A percentile compares a stretch with the other conserved stretches of the same genome.
phyloP scores from a whole-genome alignment of 2,113 vertebrate species.

The Catharus minimus region DNA sequence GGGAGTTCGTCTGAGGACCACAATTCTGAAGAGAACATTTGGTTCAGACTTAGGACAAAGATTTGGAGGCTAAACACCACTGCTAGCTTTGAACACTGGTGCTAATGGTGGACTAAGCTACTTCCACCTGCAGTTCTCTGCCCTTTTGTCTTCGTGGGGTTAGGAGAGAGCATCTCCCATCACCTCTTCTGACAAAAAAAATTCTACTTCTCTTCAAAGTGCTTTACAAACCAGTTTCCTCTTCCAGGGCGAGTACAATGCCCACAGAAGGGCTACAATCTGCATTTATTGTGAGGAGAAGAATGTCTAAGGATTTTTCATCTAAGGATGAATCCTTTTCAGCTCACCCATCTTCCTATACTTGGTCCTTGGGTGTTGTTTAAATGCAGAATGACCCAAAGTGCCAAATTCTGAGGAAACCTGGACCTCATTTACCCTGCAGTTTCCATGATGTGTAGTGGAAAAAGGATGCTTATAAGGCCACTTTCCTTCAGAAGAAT shows the following conservation, averaged over 20 bases:
- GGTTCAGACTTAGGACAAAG: not conserved
- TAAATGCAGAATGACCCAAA: not conserved
- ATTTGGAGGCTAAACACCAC: not conserved
- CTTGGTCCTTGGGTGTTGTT: not conserved
- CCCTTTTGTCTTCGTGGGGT: not conserved
- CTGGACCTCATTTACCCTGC: not conserved
- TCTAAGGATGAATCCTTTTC: not conserved
- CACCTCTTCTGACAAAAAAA: not conserved
- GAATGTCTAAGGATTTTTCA: not conserved
- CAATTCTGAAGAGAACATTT: not conserved
- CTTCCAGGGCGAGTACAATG: not conserved
- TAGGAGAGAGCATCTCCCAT: not conserved
- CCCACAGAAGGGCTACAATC: not conserved
- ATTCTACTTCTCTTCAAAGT: not conserved
- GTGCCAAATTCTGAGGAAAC: not conserved
- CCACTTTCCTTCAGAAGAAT: conserved; percentile 23
- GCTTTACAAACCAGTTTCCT: not conserved
- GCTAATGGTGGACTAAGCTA: not conserved
- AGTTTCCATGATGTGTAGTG: not conserved
- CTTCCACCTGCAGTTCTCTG: not conserved
- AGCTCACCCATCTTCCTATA: not conserved
- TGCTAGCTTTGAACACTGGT: not conserved
- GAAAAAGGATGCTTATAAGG: conserved; percentile 16
- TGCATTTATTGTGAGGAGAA: not conserved
- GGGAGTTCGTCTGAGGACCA: not conserved